A percentile compares a stretch with the other conserved stretches of the same genome.
Evolutionary conservation across 1,140 invertebrate genomes (phyloP).

Genomic region (Habropoda laboriosa): DNA sequence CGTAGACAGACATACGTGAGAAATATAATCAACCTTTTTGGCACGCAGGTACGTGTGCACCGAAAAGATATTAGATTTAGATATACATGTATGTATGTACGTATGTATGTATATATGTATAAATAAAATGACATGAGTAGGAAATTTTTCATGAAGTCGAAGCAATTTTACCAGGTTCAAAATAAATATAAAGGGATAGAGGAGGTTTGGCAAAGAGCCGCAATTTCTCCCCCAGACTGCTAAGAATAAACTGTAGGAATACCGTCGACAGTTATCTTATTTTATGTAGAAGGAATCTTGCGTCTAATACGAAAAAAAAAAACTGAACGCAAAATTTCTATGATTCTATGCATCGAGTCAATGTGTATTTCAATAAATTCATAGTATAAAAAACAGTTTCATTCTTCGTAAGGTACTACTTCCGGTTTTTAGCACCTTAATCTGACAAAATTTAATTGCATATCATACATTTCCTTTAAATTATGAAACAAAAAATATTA

Average conservation of each 20-base stretch:
- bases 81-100: neutral
- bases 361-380: neutral
- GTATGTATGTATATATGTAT: neutral
- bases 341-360: neutral
- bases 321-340: neutral
- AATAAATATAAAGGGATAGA: slow-evolving; percentile 64
- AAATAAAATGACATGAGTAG: neutral
- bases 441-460: neutral
- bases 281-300: slow-evolving; percentile 51
- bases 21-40: neutral
- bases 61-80: neutral
- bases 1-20: neutral
- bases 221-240: slow-evolving; percentile 65
- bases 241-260: slow-evolving; percentile 76
- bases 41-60: neutral
- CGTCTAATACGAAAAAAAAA: slow-evolving; percentile 6
- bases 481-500: neutral
- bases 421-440: neutral
- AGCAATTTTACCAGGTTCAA: slow-evolving; percentile 48
- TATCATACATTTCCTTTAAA: neutral
- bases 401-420: neutral
- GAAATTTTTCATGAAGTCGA: slow-evolving; percentile 20
- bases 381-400: neutral
- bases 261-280: slow-evolving; percentile 66
- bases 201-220: slow-evolving; percentile 73